Evolutionary conservation across 2,888 invertebrate species (phyloP).

Genomic region (Agrochola lychnidis): DNA sequence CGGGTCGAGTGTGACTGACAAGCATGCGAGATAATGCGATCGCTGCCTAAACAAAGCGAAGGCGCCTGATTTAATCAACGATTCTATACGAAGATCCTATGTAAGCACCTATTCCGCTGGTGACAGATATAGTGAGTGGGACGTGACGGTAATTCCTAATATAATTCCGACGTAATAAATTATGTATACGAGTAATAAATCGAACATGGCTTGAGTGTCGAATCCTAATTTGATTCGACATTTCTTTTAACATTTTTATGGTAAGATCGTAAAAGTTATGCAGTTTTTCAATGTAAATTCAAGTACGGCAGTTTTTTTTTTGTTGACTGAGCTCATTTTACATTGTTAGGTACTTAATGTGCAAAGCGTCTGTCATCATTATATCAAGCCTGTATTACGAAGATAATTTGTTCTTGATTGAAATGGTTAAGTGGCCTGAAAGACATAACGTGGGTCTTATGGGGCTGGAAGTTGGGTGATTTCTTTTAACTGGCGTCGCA

Average conservation of each 20-base stretch:
- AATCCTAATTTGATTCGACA: conserved; percentile 71
- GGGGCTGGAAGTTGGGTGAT: conserved; percentile 38
- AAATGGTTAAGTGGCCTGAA: conserved; percentile 25
- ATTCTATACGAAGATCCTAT: conserved; percentile 76
- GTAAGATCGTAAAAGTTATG: conserved; percentile 39
- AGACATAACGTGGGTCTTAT: conserved; percentile 23
- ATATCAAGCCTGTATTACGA: conserved; percentile 7
- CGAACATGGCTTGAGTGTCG: conserved; percentile 73
- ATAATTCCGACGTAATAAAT: conserved; percentile 76
- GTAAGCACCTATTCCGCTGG: conserved; percentile 73
- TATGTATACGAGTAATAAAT: conserved; percentile 80
- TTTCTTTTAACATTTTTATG: conserved; percentile 53
- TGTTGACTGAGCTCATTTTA: background rate
- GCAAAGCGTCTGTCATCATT: background rate
- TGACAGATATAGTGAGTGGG: conserved; percentile 74
- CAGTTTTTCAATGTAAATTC: conserved; percentile 28
- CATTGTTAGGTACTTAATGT: background rate
- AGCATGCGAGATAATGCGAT: conserved; percentile 78
- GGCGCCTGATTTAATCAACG: conserved; percentile 80
- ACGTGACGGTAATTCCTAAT: conserved; percentile 79
- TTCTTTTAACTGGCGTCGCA: conserved; percentile 52
- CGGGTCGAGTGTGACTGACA: conserved; percentile 80
- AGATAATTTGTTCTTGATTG: conserved; percentile 24
- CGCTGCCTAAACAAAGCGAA: conserved; percentile 77
- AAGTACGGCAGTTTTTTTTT: conserved; percentile 4